Conservation (phyloP, 2,113 vertebrate genomes). For the Laterallus jamaicensis region DNA sequence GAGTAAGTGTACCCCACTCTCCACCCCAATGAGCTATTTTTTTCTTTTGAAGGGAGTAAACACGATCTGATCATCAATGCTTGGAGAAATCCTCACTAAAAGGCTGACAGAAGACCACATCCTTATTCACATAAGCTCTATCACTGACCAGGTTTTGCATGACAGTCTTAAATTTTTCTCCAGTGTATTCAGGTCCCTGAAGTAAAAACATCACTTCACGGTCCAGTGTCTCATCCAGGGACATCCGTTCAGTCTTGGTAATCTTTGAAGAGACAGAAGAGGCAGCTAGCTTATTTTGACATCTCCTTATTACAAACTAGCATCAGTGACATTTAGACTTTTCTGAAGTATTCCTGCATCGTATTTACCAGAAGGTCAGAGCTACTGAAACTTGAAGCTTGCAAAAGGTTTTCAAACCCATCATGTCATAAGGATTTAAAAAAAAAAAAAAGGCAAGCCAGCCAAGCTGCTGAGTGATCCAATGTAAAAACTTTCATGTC, state of each 20-base stretch:
- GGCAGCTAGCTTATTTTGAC: background rate
- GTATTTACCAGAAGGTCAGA: conserved; percentile 18
- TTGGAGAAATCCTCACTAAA: background rate
- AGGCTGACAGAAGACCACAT: background rate
- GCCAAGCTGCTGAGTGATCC: background rate
- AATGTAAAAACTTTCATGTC: background rate
- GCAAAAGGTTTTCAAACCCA: background rate
- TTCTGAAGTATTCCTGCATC: background rate
- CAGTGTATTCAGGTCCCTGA: conserved; percentile 75
- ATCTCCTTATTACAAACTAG: background rate
- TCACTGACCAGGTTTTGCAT: conserved; percentile 78
- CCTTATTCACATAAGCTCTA: background rate
- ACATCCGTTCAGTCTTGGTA: background rate
- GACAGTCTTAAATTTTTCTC: conserved; percentile 73
- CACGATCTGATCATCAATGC: background rate
- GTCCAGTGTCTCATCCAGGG: conserved; percentile 80
- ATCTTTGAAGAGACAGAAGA: conserved; percentile 36
- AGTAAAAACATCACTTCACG: conserved; percentile 81
- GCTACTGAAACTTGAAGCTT: background rate
- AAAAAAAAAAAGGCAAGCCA: background rate
- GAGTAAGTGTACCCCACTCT: background rate
- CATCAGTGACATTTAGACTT: conserved; percentile 39
- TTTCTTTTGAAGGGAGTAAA: background rate
- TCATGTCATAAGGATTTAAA: background rate
- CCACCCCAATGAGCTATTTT: background rate